Base-by-base conservation (phyloP, 2,888 invertebrate genomes). In the Eupithecia inturbata region DNA sequence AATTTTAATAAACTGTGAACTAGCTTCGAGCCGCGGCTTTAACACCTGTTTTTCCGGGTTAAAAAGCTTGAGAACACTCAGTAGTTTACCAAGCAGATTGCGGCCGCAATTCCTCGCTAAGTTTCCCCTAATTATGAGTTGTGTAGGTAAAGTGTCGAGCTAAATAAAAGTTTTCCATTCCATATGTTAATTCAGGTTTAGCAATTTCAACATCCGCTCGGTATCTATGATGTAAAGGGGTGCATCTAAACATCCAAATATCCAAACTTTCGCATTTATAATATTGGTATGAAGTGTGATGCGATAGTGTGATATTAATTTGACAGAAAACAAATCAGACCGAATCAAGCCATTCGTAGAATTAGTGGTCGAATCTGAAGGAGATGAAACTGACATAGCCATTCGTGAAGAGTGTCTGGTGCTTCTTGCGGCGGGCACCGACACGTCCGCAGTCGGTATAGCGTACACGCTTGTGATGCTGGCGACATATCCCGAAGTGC, bases 361-460 rank as follows among this genome's bases (percentile, higher is more conserved):
- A 6, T 80, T 81, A 9, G 83, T 84, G 0, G 53, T 87, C 1
- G 84, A 81, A 41, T 64, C 33, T n/a, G 63, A 28, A 19, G 31
- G 12, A n/a, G 33, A 64, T 19, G 33, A 64, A 4, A 64, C 19
- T 10, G 63, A 64, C 4, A 0, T 33, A 3, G 85, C 86, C 67
- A 69, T 87, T 6, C 39, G 79, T 4, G 84, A 89, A 68, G 84
- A 88, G 39, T 69, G 77, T 0, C 72, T 85, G 22, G 82, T 83
- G 0, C 31, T 83, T 1, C 71, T 81, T 5, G 10, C 82, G 3
- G 86, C 85, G 1, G 84, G 85, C 1, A 84, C 81, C 1, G 86
- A 88, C 39, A 81, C 81, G 0, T 64, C 85, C 0, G 87, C 88
- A 0, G 85, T 84, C 0, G 84, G 81, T 0, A 60, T 78, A 3